phyloP scores from a whole-genome alignment of 1,140 invertebrate genomes.

The Aleiodes sp. region DNA sequence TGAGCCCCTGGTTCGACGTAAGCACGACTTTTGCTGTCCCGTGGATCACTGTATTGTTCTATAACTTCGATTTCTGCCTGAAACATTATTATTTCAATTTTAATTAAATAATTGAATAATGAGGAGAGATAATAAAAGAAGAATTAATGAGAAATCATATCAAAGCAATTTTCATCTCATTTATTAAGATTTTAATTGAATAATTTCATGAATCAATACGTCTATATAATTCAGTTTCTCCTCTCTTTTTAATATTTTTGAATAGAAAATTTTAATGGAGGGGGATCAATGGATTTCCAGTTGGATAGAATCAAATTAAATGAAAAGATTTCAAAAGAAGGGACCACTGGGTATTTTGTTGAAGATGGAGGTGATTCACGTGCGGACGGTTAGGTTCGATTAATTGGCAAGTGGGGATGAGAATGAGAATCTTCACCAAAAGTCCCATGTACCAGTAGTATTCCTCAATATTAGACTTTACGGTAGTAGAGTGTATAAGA shows the following conservation, averaged over 20 bases:
- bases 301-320: constrained; percentile 10
- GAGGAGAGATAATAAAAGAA: too few species aligned
- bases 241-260: too few species aligned
- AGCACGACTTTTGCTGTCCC: constrained; percentile 63
- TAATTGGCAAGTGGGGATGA: neutral
- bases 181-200: too few species aligned
- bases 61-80: constrained; percentile 64
- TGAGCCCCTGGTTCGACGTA: constrained; percentile 60
- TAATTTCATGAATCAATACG: too few species aligned
- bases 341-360: neutral
- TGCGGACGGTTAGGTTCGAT: constrained; percentile 1
- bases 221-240: too few species aligned
- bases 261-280: too few species aligned
- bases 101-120: constrained; percentile 5
- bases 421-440: too few species aligned
- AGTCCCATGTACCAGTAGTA: too few species aligned
- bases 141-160: too few species aligned
- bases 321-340: neutral
- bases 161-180: too few species aligned
- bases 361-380: neutral
- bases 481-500: too few species aligned
- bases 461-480: too few species aligned
- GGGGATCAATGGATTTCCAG: neutral
- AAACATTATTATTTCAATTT: constrained; percentile 31
- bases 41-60: constrained; percentile 67